A percentile compares a stretch with the other conserved stretches of the same genome.
Evolutionary conservation across 2,113 vertebrate species (phyloP).

Genomic region (Machaerirhynchus nigripectus): DNA sequence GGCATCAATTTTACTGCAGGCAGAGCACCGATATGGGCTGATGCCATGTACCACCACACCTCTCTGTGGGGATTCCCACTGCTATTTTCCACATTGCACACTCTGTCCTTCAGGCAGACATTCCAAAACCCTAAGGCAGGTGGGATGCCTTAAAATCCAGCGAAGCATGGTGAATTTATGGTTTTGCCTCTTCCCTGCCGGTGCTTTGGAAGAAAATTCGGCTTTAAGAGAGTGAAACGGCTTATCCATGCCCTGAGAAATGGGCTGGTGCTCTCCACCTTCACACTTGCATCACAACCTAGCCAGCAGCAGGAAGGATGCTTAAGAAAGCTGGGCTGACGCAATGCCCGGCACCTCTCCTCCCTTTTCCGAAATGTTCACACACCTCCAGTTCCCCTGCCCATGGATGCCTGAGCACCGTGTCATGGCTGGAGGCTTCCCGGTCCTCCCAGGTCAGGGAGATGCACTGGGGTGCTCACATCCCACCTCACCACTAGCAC

Average conservation of each 20-base stretch:
- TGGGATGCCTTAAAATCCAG: neutral
- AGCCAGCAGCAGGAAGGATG: neutral
- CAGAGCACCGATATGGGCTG: rapidly evolving
- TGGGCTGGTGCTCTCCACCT: neutral
- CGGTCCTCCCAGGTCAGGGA: neutral
- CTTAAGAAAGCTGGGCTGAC: neutral
- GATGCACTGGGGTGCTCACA: rapidly evolving
- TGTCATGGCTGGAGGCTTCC: neutral
- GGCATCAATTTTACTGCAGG: neutral
- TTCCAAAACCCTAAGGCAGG: neutral
- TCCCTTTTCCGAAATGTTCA: neutral
- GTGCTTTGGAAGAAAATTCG: neutral
- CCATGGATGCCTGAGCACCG: rapidly evolving
- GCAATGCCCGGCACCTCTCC: neutral
- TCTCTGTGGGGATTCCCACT: neutral
- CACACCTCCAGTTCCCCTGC: neutral
- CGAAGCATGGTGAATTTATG: neutral
- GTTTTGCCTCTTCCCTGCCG: neutral
- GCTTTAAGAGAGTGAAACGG: neutral
- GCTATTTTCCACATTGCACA: rapidly evolving
- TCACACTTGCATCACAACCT: neutral
- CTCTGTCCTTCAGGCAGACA: neutral
- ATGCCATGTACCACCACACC: neutral
- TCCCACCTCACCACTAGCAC: neutral
- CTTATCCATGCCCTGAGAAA: neutral